Percentiles rank a stretch among this genome's conserved stretches.
Evolutionary conservation across 2,888 invertebrate genomes (phyloP).

Genomic region (Aporophyla nigra): DNA sequence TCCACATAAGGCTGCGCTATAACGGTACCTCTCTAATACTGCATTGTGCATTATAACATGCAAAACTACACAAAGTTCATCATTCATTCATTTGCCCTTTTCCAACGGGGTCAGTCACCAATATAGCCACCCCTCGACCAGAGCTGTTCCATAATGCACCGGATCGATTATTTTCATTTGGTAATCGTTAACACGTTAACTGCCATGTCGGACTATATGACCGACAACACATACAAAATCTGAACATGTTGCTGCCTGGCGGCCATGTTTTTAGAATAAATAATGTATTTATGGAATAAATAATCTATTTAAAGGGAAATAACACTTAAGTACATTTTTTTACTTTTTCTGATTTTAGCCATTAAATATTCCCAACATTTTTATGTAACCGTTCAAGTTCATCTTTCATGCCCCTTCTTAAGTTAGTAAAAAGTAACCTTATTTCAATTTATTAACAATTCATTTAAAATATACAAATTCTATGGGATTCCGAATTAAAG

Average conservation of each 20-base stretch:
- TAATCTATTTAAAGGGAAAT: too few relatives aligned
- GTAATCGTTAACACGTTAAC: too few relatives aligned
- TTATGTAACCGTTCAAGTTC: background rate
- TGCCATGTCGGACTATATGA: too few relatives aligned
- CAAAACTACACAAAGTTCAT: background rate
- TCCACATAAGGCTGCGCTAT: background rate
- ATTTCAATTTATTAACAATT: background rate
- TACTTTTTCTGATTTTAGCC: too few relatives aligned
- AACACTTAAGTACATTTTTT: too few relatives aligned
- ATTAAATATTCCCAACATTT: slow-evolving; percentile 3
- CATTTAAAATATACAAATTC: background rate
- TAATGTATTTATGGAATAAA: too few relatives aligned
- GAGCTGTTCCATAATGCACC: background rate
- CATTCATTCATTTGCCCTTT: background rate
- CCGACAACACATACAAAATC: too few relatives aligned
- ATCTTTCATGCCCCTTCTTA: background rate
- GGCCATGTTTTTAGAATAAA: too few relatives aligned
- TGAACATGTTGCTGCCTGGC: too few relatives aligned
- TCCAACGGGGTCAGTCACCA: background rate
- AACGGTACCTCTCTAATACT: background rate
- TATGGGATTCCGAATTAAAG: background rate
- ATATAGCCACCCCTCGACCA: background rate
- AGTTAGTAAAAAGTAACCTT: background rate
- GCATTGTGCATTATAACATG: slow-evolving; percentile 1
- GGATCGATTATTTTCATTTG: background rate